Conservation (phyloP, 2,888 invertebrate species). For the Carpatolechia fugitivella region DNA sequence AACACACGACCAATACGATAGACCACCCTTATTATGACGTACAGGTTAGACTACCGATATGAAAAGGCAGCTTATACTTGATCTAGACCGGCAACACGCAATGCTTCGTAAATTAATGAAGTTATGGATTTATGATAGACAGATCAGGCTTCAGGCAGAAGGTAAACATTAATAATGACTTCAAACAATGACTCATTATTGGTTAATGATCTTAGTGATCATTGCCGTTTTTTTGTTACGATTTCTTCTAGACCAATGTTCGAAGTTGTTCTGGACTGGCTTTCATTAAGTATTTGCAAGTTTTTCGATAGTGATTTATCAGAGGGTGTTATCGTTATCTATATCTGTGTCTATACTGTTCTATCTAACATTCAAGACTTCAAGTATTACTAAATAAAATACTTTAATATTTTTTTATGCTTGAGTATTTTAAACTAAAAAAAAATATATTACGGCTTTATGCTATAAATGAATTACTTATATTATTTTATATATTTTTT, state of each 20-base stretch:
- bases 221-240: background rate
- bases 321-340: background rate
- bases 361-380: too few species aligned
- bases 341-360: too few species aligned
- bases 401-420: too few species aligned
- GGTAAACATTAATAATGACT: conserved; percentile 5
- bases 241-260: background rate
- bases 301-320: background rate
- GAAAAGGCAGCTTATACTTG: conserved; percentile 6
- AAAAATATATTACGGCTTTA: too few species aligned
- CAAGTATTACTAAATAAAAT: too few species aligned
- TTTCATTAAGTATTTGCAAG: background rate
- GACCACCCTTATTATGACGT: conserved; percentile 34
- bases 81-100: conserved; percentile 7
- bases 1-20: conserved; percentile 34
- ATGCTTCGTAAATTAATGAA: conserved; percentile 1
- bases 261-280: background rate
- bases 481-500: too few species aligned
- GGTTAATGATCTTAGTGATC: background rate
- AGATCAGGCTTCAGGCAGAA: background rate
- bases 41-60: background rate
- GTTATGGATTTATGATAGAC: conserved; percentile 7
- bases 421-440: too few species aligned
- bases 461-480: too few species aligned
- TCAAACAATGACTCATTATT: conserved; percentile 4